phyloP scores from a whole-genome alignment of 2,888 invertebrate species.

The Drosophila histrio region DNA sequence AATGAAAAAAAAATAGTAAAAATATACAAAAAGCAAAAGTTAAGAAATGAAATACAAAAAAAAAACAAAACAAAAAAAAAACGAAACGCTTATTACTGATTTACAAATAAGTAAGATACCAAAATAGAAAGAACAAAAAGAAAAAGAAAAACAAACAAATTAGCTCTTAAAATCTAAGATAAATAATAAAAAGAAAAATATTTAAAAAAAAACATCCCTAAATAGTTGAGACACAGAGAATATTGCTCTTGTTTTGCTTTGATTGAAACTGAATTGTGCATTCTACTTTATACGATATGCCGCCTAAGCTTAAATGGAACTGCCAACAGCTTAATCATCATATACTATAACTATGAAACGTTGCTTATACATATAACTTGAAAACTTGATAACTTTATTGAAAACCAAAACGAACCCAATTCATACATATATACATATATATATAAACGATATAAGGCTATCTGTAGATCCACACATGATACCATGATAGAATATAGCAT shows the following conservation, averaged over 20 bases:
- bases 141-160: slow-evolving; percentile 27
- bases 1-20: slow-evolving; percentile 60
- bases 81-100: slow-evolving; percentile 75
- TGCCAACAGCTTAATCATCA: slow-evolving; percentile 49
- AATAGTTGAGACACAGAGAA: slow-evolving; percentile 14
- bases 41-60: slow-evolving; percentile 20
- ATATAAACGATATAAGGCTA: slow-evolving; percentile 28
- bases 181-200: slow-evolving; percentile 3
- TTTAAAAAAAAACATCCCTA: background rate
- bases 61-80: slow-evolving; percentile 43
- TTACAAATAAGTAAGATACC: slow-evolving; percentile 59
- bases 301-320: slow-evolving; percentile 44
- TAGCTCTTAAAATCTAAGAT: slow-evolving; percentile 37
- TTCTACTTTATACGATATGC: slow-evolving; percentile 33
- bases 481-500: slow-evolving; percentile 30
- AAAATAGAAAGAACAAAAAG: slow-evolving; percentile 49
- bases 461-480: slow-evolving; percentile 44
- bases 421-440: background rate
- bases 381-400: slow-evolving; percentile 16
- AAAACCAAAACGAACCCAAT: slow-evolving; percentile 1
- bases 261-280: slow-evolving; percentile 42
- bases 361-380: slow-evolving; percentile 28
- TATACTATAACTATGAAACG: slow-evolving; percentile 13
- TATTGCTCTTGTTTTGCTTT: slow-evolving; percentile 45
- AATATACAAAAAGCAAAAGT: slow-evolving; percentile 60